Evolutionary conservation across 23 tunicate genomes (phyloP).

Genomic region (Halocynthia roretzi): DNA sequence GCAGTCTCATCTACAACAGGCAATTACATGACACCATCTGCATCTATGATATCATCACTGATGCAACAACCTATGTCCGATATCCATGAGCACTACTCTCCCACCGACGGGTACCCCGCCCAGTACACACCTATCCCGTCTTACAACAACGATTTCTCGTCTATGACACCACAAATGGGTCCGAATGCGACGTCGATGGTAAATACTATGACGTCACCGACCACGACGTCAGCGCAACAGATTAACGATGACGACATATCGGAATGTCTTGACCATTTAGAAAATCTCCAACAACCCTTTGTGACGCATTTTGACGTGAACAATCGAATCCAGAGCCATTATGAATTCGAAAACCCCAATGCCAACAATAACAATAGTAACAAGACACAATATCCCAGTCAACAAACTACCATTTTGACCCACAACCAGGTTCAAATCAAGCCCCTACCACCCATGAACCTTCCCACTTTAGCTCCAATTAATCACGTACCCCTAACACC

Average conservation of each 20-base stretch:
- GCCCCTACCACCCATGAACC: conserved; percentile 42
- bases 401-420: conserved; percentile 14
- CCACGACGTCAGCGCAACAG: neutral
- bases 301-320: conserved; percentile 30
- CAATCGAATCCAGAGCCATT: neutral
- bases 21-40: conserved; percentile 5
- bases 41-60: conserved; percentile 9
- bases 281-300: conserved; percentile 39
- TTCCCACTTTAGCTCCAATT: conserved; percentile 14
- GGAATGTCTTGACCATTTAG: conserved; percentile 43
- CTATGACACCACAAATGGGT: neutral
- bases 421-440: conserved; percentile 17
- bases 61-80: conserved; percentile 1
- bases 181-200: conserved; percentile 8
- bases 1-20: conserved; percentile 10
- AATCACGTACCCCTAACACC: conserved; percentile 39
- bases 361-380: conserved; percentile 42
- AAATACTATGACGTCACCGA: neutral
- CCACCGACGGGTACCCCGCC: neutral
- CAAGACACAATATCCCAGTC: neutral
- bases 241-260: conserved; percentile 7
- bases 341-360: conserved; percentile 17
- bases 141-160: neutral
- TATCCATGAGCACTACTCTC: neutral
- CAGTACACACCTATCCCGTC: neutral